Conservation (phyloP, 2,113 vertebrate species). For the Vulpes vulpes region DNA sequence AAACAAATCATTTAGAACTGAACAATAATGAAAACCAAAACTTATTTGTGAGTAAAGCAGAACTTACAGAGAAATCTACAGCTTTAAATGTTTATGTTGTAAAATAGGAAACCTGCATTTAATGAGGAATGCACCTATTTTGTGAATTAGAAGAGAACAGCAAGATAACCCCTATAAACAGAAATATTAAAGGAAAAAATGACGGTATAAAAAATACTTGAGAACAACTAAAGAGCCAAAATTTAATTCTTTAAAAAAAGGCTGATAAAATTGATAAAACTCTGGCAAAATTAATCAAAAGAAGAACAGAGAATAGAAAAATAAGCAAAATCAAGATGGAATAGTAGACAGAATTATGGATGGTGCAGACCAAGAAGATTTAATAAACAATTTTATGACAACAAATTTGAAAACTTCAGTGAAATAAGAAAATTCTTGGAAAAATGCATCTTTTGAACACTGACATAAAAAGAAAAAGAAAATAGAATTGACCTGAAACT, state of each 20-base stretch:
- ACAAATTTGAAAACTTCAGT: neutral
- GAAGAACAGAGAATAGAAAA: neutral
- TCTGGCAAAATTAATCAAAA: neutral
- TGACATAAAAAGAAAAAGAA: neutral
- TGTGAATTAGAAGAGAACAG: neutral
- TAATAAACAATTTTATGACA: neutral
- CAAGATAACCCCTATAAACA: neutral
- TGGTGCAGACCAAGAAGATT: neutral
- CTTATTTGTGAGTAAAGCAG: neutral
- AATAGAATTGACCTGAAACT: neutral
- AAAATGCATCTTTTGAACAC: neutral
- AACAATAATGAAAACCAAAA: neutral
- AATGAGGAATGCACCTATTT: neutral
- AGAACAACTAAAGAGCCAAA: neutral
- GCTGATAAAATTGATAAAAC: neutral
- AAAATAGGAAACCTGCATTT: neutral
- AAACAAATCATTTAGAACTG: conserved; percentile 33
- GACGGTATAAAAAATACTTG: neutral
- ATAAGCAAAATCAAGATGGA: neutral
- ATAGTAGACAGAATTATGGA: neutral
- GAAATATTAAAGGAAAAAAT: neutral
- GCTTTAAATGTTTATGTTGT: neutral
- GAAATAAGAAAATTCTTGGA: neutral
- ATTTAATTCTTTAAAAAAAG: neutral
- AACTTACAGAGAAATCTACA: neutral